Base-by-base conservation (phyloP, 2,888 invertebrate genomes). In the Spisula solida region DNA sequence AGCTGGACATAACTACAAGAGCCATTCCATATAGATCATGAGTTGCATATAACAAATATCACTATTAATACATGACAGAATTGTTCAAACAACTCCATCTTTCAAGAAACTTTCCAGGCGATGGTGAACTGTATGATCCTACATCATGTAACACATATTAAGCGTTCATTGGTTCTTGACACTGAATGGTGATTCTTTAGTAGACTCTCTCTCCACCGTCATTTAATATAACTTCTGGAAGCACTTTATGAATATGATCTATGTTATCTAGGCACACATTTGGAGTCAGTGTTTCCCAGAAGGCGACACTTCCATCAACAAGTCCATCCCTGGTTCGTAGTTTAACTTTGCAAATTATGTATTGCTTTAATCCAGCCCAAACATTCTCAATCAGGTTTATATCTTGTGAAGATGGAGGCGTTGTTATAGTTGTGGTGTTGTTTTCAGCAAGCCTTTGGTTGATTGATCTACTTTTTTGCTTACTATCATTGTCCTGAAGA, bases 381-480 rank as follows among this genome's bases (percentile, higher is more conserved):
- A 92, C 90, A 86, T 91, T 92, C 51, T 91, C 92, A 55, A 90
- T 91, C 0, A 89, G 91, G 51, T 91, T 92, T 10, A 92, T 47
- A 75, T 92, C 92, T n/a, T 90, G 91, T 2, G 88, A 88, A 1
- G 89, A 90, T 18, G 92, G 87, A 70, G 91, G 91, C 29, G 87
- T 83, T 4, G 85, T 83, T 0, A 81, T 6, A 8, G 91, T 56
- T n/a, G 1, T 41, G 8, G 8, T 41, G 2, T 41, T 41, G 41
- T 41, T 41, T 41, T 41, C 41, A 41, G 41, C 14, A 4, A 51
- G 14, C 12, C 51, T 5, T 51, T 51, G 41, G 41, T 51, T 51
- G 51, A 91, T 91, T 16, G 88, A 89, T 81, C 83, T 91, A 41
- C 89, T 89, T 31, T 78, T 85, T 75, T 92, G 92, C 56, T 91